A percentile compares a stretch with the other conserved stretches of the same genome.
Evolutionary conservation across 2,888 invertebrate genomes (phyloP).

Genomic region (Troilus luridus): DNA sequence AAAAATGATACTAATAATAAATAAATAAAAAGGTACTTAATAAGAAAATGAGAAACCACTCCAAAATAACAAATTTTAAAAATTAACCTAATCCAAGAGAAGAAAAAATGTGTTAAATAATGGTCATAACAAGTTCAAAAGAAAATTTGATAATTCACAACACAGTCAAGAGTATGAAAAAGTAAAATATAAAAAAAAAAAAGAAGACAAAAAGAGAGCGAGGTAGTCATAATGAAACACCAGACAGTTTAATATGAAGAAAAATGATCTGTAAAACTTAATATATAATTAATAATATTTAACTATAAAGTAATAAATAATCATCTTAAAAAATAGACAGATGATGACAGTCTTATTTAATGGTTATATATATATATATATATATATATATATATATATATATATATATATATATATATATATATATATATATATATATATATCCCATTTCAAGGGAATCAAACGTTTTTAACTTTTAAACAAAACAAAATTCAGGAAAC

Average conservation of each 20-base stretch:
- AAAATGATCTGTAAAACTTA: neutral
- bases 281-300: slow-evolving; percentile 17
- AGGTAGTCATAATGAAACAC: neutral
- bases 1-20: neutral
- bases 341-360: slow-evolving; percentile 11
- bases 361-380: neutral
- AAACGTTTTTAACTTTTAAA: too few species aligned
- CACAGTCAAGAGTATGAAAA: neutral
- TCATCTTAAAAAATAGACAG: slow-evolving; percentile 29
- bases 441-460: too few species aligned
- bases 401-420: too few species aligned
- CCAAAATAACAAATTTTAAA: neutral
- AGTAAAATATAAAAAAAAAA: neutral
- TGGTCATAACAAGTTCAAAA: neutral
- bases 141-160: neutral
- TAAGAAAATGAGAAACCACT: neutral
- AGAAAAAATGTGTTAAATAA: neutral
- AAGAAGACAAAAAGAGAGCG: slow-evolving; percentile 12
- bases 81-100: neutral
- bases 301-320: slow-evolving; percentile 40
- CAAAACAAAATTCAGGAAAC: too few species aligned
- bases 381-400: too few species aligned
- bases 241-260: neutral
- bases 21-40: slow-evolving; percentile 17
- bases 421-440: too few species aligned